Evolutionary conservation across 2,888 invertebrate species (phyloP).

Genomic region (Volucella inflata): DNA sequence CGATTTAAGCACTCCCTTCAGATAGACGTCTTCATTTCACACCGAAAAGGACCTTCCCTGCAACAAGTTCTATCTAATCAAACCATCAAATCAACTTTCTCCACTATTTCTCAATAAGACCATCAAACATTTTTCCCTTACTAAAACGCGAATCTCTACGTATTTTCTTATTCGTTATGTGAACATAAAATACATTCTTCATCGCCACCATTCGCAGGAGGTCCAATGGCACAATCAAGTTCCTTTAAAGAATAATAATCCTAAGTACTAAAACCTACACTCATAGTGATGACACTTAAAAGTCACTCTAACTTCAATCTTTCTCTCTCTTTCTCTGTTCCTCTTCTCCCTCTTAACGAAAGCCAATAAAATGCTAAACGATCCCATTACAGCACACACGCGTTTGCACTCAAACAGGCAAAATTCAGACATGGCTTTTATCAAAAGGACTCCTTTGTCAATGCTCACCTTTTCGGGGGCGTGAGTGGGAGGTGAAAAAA

Average conservation of each 20-base stretch:
- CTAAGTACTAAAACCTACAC: conserved; percentile 67
- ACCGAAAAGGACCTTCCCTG: conserved; percentile 30
- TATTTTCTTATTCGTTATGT: conserved; percentile 37
- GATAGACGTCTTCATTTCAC: conserved; percentile 22
- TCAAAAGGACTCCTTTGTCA: conserved; percentile 24
- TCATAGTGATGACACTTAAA: conserved; percentile 66
- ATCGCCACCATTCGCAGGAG: conserved; percentile 4
- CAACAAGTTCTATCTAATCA: conserved; percentile 50
- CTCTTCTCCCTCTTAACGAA: neutral
- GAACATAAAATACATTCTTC: conserved; percentile 47
- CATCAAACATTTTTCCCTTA: conserved; percentile 32
- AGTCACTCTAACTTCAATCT: conserved; percentile 14
- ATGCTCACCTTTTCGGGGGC: conserved; percentile 50
- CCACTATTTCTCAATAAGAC: conserved; percentile 16
- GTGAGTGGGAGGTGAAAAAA: conserved; percentile 17
- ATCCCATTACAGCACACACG: conserved; percentile 45
- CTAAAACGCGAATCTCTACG: conserved; percentile 12
- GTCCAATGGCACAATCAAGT: conserved; percentile 56
- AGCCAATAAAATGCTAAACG: conserved; percentile 50
- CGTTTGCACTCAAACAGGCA: neutral
- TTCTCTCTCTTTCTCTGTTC: conserved; percentile 1
- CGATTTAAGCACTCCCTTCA: conserved; percentile 34
- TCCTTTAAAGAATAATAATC: conserved; percentile 63
- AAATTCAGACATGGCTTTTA: conserved; percentile 29
- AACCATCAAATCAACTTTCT: conserved; percentile 27